Evolutionary conservation across 2,797 vertebrate genomes (phyloP).

Genomic region (Girardinus metallicus): DNA sequence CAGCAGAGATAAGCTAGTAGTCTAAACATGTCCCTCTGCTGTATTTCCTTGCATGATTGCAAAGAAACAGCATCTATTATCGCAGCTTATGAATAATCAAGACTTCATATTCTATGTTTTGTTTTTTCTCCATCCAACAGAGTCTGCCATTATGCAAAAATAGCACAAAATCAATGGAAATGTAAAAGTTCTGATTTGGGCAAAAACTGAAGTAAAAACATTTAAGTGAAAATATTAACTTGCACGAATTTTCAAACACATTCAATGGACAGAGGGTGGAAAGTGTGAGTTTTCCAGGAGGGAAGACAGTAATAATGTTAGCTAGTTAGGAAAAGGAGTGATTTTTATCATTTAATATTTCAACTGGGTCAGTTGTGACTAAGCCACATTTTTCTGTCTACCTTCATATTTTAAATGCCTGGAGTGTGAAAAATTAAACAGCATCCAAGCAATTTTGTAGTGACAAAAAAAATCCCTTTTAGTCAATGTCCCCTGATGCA

Average conservation of each 20-base stretch:
- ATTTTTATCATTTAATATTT: background rate
- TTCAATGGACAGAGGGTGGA: too few relatives aligned
- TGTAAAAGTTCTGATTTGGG: background rate
- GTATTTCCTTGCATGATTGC: background rate
- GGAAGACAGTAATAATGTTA: background rate
- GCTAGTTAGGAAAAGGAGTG: background rate
- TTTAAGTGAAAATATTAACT: background rate
- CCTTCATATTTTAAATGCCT: background rate
- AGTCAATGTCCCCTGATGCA: background rate
- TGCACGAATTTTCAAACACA: too few relatives aligned
- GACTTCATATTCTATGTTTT: background rate
- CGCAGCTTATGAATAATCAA: background rate
- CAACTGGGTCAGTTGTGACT: background rate
- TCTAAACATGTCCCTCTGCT: background rate
- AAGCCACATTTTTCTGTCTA: background rate
- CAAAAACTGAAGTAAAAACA: background rate
- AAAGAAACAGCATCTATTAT: background rate
- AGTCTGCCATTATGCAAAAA: background rate
- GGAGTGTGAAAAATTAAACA: background rate
- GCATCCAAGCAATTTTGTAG: background rate
- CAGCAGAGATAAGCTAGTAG: background rate
- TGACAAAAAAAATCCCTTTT: background rate
- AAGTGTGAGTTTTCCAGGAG: background rate
- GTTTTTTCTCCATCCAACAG: background rate
- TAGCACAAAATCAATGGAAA: background rate